Evolutionary conservation across 2,113 vertebrate genomes (phyloP), one percentile per base, ranked within the genome.

Genomic region (Saccopteryx bilineata): DNA sequence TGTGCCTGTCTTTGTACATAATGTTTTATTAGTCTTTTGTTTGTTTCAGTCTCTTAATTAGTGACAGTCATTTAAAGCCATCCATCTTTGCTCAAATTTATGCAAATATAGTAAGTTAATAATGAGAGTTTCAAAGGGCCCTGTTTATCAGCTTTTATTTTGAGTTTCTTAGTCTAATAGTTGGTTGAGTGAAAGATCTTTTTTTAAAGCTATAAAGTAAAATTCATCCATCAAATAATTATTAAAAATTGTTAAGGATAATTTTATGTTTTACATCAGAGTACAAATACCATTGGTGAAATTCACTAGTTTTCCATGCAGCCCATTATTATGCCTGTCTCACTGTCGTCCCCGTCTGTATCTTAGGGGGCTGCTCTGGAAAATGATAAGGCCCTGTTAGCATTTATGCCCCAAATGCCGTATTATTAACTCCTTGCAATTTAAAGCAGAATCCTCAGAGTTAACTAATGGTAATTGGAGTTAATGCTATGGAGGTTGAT

Each of bases 41-140:
- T 98, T 98, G 89, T 97, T 98, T 98, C 5, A 0, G 79, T 96
- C 90, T 98, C 95, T 98, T 98, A 98, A 98, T 98, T 98, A 98
- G 96, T 97, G 96, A 96, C 95, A 69, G 7, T 94, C 98, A 91
- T 97, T 98, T 98, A 85, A 97, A 98, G 56, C 94, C 92, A 98
- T 98, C 95, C 21, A 83, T 98, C 98, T 98, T 97, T 87, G 54
- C 93, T 97, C 90, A 97, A 39, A 96, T 98, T 98, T 98, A 98
- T 98, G 98, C 96, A 98, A 98, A 98, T 98, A 84, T 26, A 97
- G 7, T 86, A 97, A 96, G 92, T 97, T 98, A 96, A 97, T 98
- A 97, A 98, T 10, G 68, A 95, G 76, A 96, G 50, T 46, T 19
- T 90, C 87, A 81, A 50, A 95, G 93, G 48, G 94, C 87, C 91